Percentiles rank a stretch among this genome's conserved stretches.
Conservation (phyloP, 2,888 invertebrate species). For the Aspidiotus rigidus region DNA sequence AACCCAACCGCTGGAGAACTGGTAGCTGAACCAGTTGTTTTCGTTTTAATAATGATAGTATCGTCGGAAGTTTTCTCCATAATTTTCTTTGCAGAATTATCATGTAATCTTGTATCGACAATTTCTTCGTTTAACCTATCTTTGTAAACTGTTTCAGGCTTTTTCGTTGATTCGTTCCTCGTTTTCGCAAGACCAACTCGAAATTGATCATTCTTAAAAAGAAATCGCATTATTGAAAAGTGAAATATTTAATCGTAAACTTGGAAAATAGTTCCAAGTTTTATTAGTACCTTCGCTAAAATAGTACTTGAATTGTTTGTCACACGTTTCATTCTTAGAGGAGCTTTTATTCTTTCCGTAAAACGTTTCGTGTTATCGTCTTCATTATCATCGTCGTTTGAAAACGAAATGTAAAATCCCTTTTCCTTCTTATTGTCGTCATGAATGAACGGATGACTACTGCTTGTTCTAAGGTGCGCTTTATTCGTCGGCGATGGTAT, state of each 20-base stretch:
- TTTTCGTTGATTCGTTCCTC: constrained; percentile 5
- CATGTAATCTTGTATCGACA: not conserved
- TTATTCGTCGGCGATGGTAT: constrained; percentile 81
- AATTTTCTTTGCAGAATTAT: constrained; percentile 6
- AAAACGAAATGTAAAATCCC: constrained; percentile 90
- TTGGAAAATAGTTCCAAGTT: not conserved
- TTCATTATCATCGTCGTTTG: constrained; percentile 56
- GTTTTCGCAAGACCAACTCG: not conserved
- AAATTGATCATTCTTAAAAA: not conserved
- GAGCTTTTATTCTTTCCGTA: constrained; percentile 20
- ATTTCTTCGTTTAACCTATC: not conserved
- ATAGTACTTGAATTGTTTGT: not conserved
- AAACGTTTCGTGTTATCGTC: constrained; percentile 1
- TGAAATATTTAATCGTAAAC: not conserved
- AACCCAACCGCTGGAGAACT: constrained; percentile 46
- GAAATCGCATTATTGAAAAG: not conserved
- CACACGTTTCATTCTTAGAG: not conserved
- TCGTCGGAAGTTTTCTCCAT: constrained; percentile 9
- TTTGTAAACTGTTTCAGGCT: constrained; percentile 17
- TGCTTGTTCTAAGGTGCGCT: constrained; percentile 44
- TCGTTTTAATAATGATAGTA: constrained; percentile 8
- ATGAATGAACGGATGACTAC: constrained; percentile 60
- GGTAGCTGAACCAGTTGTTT: constrained; percentile 32
- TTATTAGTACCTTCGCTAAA: not conserved
- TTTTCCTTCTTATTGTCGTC: constrained; percentile 49